Conservation (phyloP, 2,113 vertebrate genomes). For the Theropithecus gelada region DNA sequence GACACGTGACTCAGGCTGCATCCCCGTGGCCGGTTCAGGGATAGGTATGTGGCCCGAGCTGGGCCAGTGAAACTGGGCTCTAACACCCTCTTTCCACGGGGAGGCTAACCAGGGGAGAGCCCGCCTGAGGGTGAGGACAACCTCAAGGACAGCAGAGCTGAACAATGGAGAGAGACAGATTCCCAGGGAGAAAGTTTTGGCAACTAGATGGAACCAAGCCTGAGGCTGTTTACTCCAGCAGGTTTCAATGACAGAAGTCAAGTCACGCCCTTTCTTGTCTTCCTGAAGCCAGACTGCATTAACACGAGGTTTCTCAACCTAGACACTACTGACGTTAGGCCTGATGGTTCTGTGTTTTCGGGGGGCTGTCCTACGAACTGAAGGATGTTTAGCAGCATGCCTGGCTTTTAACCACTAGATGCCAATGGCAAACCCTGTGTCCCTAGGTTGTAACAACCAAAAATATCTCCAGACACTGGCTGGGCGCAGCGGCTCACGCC, state of each 20-base stretch:
- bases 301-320: too few species aligned
- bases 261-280: too few species aligned
- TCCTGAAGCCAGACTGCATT: background rate
- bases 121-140: background rate
- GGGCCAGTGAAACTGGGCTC: background rate
- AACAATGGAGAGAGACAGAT: background rate
- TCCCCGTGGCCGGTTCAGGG: background rate
- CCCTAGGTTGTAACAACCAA: background rate
- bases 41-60: background rate
- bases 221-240: background rate
- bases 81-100: background rate
- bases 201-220: background rate
- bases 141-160: background rate
- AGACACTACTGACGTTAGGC: too few species aligned
- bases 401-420: background rate
- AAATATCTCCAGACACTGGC: background rate
- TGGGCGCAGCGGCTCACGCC: too few species aligned
- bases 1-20: background rate
- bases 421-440: background rate
- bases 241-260: background rate
- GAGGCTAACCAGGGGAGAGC: background rate
- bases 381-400: too few species aligned
- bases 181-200: background rate
- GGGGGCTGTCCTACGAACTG: background rate
- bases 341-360: accelerated